phyloP scores from a whole-genome alignment of 1,140 invertebrate genomes.

The Schlechtendalia chinensis region DNA sequence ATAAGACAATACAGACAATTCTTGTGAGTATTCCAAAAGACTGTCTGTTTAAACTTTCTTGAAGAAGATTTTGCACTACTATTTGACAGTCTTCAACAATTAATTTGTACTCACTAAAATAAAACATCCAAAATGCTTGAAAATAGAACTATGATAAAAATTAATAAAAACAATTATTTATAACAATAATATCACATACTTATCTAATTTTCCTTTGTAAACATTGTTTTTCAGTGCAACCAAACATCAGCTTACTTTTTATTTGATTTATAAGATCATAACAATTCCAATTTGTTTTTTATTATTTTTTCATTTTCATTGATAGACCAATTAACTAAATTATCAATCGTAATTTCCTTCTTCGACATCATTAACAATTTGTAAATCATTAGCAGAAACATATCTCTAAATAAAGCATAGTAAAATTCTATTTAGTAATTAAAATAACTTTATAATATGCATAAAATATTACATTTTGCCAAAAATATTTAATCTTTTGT shows the following conservation, averaged over 20 bases:
- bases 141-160: not conserved
- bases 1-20: constrained; percentile 59
- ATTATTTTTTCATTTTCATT: constrained; percentile 54
- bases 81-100: constrained; percentile 50
- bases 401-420: constrained; percentile 52
- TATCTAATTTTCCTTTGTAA: constrained; percentile 42
- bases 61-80: constrained; percentile 55
- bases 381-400: constrained; percentile 55
- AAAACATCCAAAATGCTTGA: constrained; percentile 26
- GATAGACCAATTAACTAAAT: constrained; percentile 58
- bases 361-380: constrained; percentile 58
- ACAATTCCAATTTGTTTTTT: constrained; percentile 57
- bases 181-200: constrained; percentile 4
- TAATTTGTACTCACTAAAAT: constrained; percentile 44
- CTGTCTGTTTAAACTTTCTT: constrained; percentile 66
- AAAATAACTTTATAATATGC: not conserved
- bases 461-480: constrained; percentile 33
- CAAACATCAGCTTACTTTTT: constrained; percentile 57
- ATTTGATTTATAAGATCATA: constrained; percentile 57
- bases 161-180: no score
- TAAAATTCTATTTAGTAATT: not conserved
- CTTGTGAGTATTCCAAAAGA: constrained; percentile 66
- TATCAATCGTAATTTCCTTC: constrained; percentile 55
- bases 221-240: constrained; percentile 55
- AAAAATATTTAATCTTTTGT: constrained; percentile 55